Percentiles rank a stretch among this genome's conserved stretches.
Evolutionary conservation across 2,888 invertebrate species (phyloP).

Genomic region (Tridacna crocea): DNA sequence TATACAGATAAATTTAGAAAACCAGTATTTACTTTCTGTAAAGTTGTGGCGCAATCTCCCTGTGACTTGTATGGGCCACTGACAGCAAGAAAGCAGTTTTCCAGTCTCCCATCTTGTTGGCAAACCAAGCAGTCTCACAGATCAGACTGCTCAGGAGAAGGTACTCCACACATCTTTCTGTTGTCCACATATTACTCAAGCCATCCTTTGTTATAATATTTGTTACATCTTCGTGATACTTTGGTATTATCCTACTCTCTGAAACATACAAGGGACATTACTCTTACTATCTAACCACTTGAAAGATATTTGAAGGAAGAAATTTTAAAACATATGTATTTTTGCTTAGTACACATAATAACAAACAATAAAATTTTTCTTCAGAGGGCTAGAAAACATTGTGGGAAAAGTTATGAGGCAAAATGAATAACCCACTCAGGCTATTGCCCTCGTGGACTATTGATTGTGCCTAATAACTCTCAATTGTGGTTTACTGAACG

Average conservation of each 20-base stretch:
- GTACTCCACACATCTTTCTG: constrained; percentile 80
- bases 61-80: constrained; percentile 74
- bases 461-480: too few relatives aligned
- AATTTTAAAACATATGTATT: not conserved
- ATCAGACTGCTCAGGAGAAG: constrained; percentile 81
- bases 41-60: constrained; percentile 68
- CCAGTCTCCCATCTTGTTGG: constrained; percentile 83
- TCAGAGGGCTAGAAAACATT: too few relatives aligned
- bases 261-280: constrained; percentile 12
- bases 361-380: too few relatives aligned
- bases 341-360: not conserved
- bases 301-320: too few relatives aligned
- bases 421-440: too few relatives aligned
- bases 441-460: too few relatives aligned
- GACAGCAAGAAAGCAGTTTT: constrained; percentile 80
- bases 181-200: constrained; percentile 79
- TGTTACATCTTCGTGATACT: constrained; percentile 77
- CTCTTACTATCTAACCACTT: too few relatives aligned
- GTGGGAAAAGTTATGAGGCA: too few relatives aligned
- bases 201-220: constrained; percentile 72
- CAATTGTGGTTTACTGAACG: too few relatives aligned
- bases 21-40: constrained; percentile 68
- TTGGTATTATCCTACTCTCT: constrained; percentile 78
- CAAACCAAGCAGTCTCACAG: constrained; percentile 82
- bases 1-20: too few relatives aligned